Evolutionary conservation across 2,888 invertebrate genomes (phyloP).

Genomic region (Phania funesta): DNA sequence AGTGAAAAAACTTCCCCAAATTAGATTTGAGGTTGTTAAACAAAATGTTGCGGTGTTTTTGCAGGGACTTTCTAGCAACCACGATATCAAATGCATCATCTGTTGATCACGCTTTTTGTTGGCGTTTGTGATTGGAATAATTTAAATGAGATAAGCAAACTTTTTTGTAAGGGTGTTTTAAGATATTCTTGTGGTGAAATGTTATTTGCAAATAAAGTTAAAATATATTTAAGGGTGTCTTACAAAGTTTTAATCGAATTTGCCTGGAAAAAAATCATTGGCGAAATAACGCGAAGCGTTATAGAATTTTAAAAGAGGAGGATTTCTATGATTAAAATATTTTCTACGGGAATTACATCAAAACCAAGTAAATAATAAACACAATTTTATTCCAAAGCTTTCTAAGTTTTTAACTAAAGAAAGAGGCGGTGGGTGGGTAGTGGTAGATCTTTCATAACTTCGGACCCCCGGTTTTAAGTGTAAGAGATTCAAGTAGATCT

Average conservation of each 20-base stretch:
- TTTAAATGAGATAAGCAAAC: conserved; percentile 6
- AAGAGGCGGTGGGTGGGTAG: no score
- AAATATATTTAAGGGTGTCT: neutral
- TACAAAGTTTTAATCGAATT: neutral
- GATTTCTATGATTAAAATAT: no score
- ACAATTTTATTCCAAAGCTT: no score
- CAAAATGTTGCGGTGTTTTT: conserved; percentile 30
- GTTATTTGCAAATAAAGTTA: neutral
- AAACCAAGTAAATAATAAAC: no score
- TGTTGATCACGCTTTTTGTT: conserved; percentile 45
- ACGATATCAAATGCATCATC: conserved; percentile 52
- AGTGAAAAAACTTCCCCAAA: conserved; percentile 42
- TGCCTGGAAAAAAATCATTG: neutral
- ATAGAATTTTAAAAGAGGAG: no score
- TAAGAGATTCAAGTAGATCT: no score
- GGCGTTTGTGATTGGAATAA: conserved; percentile 37
- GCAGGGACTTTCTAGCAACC: conserved; percentile 26
- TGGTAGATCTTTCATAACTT: no score
- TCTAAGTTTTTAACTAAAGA: no score
- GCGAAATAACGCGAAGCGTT: no score
- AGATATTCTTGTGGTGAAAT: neutral
- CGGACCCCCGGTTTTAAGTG: no score
- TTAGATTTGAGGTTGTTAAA: conserved; percentile 39
- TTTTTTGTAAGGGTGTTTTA: neutral
- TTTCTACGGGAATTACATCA: no score